Evolutionary conservation across 2,113 vertebrate species (phyloP).

Genomic region (Seriola rivoliana): DNA sequence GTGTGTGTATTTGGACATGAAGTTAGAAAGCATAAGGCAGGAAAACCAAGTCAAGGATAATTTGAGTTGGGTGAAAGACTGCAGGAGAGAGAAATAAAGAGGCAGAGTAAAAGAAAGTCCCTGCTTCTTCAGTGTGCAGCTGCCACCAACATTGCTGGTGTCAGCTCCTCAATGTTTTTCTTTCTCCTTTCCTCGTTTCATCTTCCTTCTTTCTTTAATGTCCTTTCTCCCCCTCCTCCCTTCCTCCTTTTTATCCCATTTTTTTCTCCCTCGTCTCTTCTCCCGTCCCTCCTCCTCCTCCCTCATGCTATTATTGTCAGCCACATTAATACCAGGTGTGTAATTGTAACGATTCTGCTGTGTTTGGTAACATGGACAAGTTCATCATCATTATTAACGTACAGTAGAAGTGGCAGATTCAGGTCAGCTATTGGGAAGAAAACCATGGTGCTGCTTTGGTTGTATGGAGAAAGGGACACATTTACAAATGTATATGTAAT

Average conservation of each 20-base stretch:
- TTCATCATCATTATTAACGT: slow-evolving; percentile 62
- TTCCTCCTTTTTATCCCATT: slow-evolving; percentile 8
- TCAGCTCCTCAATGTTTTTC: slow-evolving; percentile 34
- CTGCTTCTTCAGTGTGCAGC: not conserved
- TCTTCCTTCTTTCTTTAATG: not conserved
- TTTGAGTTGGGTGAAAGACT: slow-evolving; percentile 12
- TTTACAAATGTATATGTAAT: no score
- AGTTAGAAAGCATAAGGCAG: slow-evolving; percentile 21
- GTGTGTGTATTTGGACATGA: slow-evolving; percentile 19
- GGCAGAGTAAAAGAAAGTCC: not conserved
- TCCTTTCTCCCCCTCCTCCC: not conserved
- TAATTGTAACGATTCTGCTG: slow-evolving; percentile 69
- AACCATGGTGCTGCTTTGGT: not conserved
- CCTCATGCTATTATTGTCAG: slow-evolving; percentile 54
- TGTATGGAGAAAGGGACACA: not conserved
- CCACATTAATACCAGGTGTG: slow-evolving; percentile 54
- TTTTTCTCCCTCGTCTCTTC: not conserved
- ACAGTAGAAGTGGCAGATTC: slow-evolving; percentile 50
- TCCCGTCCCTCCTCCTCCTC: not conserved
- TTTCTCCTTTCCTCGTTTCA: slow-evolving; percentile 4
- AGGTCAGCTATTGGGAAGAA: slow-evolving; percentile 40
- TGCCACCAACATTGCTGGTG: slow-evolving; percentile 12
- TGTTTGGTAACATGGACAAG: slow-evolving; percentile 60
- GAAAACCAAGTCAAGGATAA: slow-evolving; percentile 28
- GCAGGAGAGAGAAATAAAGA: slow-evolving; percentile 18